These are phyloP conservation scores for Cranoglanis bouderius DNA, from an alignment of 2,113 vertebrate genomes.

Conservation along the genomic window DNA sequence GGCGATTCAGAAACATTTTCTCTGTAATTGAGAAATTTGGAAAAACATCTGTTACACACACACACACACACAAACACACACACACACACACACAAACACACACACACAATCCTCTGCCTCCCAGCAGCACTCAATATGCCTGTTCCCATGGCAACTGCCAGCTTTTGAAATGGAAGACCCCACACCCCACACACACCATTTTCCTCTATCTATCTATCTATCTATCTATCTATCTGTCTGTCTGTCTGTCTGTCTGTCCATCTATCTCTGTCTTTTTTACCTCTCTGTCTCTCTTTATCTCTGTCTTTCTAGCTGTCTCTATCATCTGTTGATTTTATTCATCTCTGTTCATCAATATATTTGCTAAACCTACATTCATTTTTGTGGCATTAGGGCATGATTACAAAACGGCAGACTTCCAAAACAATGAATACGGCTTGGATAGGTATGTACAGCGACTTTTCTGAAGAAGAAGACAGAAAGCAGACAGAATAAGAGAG, in stretches of 20 bases:
- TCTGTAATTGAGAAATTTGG: conserved; percentile 30
- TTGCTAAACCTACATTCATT: background rate
- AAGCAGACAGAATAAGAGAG: background rate
- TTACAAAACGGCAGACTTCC: background rate
- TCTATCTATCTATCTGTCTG: conserved; percentile 48
- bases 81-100: background rate
- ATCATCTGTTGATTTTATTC: background rate
- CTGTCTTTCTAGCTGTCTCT: background rate
- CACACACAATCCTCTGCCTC: conserved; percentile 59
- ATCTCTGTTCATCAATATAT: background rate
- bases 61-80: background rate
- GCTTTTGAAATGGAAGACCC: conserved; percentile 67
- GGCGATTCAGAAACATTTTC: conserved; percentile 28
- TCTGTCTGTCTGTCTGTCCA: conserved; percentile 4
- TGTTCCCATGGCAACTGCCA: conserved; percentile 78
- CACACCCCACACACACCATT: conserved; percentile 36
- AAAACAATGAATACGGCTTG: background rate
- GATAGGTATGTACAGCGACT: background rate
- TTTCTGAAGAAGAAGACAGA: background rate
- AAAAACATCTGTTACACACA: conserved; percentile 29
- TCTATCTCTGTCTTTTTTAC: background rate
- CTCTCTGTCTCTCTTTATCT: background rate
- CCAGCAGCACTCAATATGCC: conserved; percentile 70
- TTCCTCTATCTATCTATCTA: conserved; percentile 1
- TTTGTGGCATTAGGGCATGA: background rate